Evolutionary conservation across 1,140 invertebrate species (phyloP), one percentile per base, ranked within the genome.

Genomic region (Camponotus floridanus): DNA sequence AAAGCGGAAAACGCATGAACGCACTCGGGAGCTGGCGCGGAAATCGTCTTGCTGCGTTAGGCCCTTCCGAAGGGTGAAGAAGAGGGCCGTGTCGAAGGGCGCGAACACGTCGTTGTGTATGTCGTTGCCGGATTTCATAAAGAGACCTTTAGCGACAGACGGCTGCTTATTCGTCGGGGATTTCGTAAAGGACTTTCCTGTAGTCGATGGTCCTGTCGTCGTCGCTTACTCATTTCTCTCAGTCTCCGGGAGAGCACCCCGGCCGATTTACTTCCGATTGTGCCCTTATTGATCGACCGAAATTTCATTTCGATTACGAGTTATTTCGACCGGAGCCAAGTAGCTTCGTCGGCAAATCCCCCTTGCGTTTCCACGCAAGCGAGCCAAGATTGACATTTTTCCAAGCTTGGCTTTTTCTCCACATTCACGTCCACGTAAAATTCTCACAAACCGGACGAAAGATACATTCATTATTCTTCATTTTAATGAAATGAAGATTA

Each of bases 1-100:
- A 88, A 89, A 89, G 57, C 79, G 67, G 71, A 86, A 86, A 91
- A 91, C 88, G 89, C 89, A 90, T 90, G 88, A 87, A 65, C 86
- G 89, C 86, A 91, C 79, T 74, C 55, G 62, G 59, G 26, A 26
- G 26, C 26, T 26, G 26, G 85, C 76, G 59, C 85, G 86, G 79
- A 84, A 89, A 89, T 91, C 89, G 88, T 90, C 89, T 90, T 90
- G 86, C 73, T 57, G 83, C 81, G 84, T 85, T 76, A 73, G 85
- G 76, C 64, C 73, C 85, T 88, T 62, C 36, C 70, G 48, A 80
- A n/a, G 74, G 61, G 48, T 21, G 31, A 36, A 73, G 6, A 6
- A 31, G 64, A 64, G 73, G 33, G 39, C 45, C 21, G 48, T 48
- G 64, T 45, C 68, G 87, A 88, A 89, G 87, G 87, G 88, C 71